These are phyloP conservation scores for Hedychridium roseum DNA, from an alignment of 2,888 invertebrate species.

Conservation along the genomic window DNA sequence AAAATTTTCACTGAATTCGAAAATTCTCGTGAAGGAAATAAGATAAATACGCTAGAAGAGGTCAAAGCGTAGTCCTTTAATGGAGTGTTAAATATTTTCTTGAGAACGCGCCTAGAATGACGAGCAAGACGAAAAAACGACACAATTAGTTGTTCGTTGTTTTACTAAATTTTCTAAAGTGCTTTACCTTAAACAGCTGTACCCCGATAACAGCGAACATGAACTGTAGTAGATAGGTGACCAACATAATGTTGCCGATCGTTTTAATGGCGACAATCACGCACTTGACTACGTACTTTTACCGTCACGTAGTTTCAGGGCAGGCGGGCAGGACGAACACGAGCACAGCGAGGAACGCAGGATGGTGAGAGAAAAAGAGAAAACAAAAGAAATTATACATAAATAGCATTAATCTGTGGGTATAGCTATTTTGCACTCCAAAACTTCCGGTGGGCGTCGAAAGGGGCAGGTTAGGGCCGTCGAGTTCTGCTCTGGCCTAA, in stretches of 20 bases:
- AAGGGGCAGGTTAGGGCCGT: constrained; percentile 6
- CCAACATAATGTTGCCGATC: constrained; percentile 99
- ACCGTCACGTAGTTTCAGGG: constrained; percentile 51
- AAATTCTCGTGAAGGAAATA: no score
- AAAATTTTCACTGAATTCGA: no score
- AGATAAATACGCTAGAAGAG: no score
- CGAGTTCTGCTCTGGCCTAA: constrained; percentile 6
- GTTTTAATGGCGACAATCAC: constrained; percentile 99
- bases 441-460: constrained; percentile 4
- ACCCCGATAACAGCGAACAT: constrained; percentile 99
- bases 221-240: constrained; percentile 99
- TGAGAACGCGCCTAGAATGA: no score
- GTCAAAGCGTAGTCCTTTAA: no score
- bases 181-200: constrained; percentile 97
- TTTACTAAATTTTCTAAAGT: constrained; percentile 37
- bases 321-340: constrained; percentile 53
- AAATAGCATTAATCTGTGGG: constrained; percentile 53
- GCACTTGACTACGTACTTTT: constrained; percentile 99
- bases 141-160: constrained; percentile 23
- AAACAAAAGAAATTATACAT: constrained; percentile 59
- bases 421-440: constrained; percentile 23
- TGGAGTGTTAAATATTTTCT: no score
- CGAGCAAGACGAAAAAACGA: constrained; percentile 3
- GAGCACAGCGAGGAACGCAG: constrained; percentile 59
- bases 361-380: constrained; percentile 56